Evolutionary conservation across 2,888 invertebrate species (phyloP).

Genomic region (Physocephala rufipes): DNA sequence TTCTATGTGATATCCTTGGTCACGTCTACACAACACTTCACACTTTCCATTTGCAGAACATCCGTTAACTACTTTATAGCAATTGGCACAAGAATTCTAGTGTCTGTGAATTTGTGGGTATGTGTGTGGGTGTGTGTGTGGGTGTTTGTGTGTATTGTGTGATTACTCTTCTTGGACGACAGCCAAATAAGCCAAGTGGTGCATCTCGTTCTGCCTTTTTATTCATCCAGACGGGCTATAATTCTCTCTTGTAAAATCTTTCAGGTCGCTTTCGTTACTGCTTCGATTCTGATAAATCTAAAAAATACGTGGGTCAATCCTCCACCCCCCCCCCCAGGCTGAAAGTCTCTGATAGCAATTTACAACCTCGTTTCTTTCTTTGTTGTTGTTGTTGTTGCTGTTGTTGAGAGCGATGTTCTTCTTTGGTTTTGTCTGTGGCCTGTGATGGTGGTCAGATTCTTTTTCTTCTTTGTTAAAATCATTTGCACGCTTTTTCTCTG

Average conservation of each 20-base stretch:
- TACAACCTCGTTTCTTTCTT: not conserved
- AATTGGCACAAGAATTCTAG: not conserved
- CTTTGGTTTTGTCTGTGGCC: too few species aligned
- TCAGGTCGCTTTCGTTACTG: constrained; percentile 1
- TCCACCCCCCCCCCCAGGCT: not conserved
- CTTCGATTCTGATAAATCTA: not conserved
- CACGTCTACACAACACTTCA: not conserved
- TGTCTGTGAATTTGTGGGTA: constrained; percentile 12
- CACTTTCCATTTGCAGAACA: not conserved
- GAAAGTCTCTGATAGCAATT: too few species aligned
- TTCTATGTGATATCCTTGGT: not conserved
- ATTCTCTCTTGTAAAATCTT: not conserved
- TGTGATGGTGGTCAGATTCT: constrained; percentile 5
- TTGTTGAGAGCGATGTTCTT: too few species aligned
- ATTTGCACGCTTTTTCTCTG: constrained; percentile 14
- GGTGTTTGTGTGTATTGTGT: constrained; percentile 8
- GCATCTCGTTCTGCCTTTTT: not conserved
- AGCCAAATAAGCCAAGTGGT: constrained; percentile 20
- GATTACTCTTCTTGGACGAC: constrained; percentile 13
- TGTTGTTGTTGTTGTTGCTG: not conserved
- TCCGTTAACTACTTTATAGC: not conserved
- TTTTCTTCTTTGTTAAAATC: not conserved
- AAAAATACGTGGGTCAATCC: not conserved
- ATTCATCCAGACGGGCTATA: too few species aligned
- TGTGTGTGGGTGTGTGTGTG: too few species aligned